phyloP scores from a whole-genome alignment of 2,888 invertebrate genomes.

The Prostheceraeus crozeri region DNA sequence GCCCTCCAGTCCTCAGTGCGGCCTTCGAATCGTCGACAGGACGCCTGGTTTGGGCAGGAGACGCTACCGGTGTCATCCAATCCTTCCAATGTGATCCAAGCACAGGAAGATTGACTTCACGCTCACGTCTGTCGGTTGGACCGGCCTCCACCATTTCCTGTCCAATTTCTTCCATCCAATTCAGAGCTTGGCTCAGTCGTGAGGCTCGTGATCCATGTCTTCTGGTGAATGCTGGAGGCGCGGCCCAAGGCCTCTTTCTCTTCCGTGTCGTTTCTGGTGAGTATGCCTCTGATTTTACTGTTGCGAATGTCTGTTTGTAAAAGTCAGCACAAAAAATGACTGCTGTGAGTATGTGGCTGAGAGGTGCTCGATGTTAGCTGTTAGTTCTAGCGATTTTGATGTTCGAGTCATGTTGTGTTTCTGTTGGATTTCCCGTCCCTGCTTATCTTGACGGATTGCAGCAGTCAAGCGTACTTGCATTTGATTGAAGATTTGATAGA shows the following conservation, averaged over 20 bases:
- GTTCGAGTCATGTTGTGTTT: too few relatives aligned
- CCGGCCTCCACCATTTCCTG: slow-evolving; percentile 21
- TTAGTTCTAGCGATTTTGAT: too few relatives aligned
- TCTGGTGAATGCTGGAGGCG: slow-evolving; percentile 66
- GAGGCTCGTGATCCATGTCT: slow-evolving; percentile 68
- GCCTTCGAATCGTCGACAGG: slow-evolving; percentile 24
- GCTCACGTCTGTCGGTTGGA: slow-evolving; percentile 25
- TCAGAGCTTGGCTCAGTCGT: slow-evolving; percentile 73
- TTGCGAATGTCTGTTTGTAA: too few relatives aligned
- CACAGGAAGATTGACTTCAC: slow-evolving; percentile 15
- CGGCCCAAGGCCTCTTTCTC: slow-evolving; percentile 28
- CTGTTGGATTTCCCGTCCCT: too few relatives aligned
- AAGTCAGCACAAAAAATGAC: too few relatives aligned
- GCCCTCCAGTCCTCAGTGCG: not conserved
- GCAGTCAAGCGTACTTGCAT: too few relatives aligned
- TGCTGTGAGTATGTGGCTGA: too few relatives aligned
- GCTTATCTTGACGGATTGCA: too few relatives aligned
- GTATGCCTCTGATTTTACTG: too few relatives aligned
- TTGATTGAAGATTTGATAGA: too few relatives aligned
- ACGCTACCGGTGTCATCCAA: slow-evolving; percentile 25
- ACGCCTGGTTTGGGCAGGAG: slow-evolving; percentile 19
- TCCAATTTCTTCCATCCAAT: slow-evolving; percentile 68
- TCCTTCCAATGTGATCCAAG: slow-evolving; percentile 26
- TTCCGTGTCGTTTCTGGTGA: slow-evolving; percentile 31
- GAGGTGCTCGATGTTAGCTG: too few relatives aligned